These are phyloP conservation scores for Ageneiosus marmoratus DNA, from an alignment of 2,113 vertebrate genomes.

Conservation along the genomic window DNA sequence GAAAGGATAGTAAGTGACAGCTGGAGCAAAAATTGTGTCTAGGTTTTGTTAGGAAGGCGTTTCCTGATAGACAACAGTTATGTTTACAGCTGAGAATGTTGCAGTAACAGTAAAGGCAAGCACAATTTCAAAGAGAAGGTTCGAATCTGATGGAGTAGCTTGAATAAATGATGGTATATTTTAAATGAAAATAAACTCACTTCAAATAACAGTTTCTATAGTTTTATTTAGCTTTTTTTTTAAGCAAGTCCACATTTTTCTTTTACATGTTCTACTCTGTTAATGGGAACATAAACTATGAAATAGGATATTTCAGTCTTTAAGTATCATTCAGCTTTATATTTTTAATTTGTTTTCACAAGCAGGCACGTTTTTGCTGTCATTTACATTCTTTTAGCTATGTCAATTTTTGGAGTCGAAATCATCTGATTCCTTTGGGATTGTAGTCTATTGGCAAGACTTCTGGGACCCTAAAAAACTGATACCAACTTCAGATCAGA, in stretches of 20 bases:
- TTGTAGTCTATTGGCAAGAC: neutral
- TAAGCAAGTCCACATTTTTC: too few species aligned
- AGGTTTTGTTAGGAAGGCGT: neutral
- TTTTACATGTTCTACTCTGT: neutral
- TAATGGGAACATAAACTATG: neutral
- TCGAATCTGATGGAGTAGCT: neutral
- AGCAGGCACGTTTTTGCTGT: neutral
- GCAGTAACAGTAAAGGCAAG: neutral
- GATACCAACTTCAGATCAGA: neutral
- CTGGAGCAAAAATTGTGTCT: neutral
- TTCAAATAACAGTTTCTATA: neutral
- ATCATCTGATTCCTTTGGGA: neutral
- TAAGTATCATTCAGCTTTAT: neutral
- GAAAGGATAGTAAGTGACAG: neutral
- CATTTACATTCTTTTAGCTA: neutral
- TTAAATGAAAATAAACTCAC: neutral
- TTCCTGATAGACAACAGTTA: neutral
- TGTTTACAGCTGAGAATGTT: neutral
- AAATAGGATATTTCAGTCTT: neutral
- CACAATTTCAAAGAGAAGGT: neutral
- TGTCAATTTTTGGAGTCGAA: neutral
- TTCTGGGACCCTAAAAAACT: neutral
- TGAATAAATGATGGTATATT: neutral
- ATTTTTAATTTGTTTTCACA: neutral
- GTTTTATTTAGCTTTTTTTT: neutral